These are phyloP conservation scores for Pterostichus niger DNA, from an alignment of 2,888 invertebrate genomes.

Conservation along the genomic window DNA sequence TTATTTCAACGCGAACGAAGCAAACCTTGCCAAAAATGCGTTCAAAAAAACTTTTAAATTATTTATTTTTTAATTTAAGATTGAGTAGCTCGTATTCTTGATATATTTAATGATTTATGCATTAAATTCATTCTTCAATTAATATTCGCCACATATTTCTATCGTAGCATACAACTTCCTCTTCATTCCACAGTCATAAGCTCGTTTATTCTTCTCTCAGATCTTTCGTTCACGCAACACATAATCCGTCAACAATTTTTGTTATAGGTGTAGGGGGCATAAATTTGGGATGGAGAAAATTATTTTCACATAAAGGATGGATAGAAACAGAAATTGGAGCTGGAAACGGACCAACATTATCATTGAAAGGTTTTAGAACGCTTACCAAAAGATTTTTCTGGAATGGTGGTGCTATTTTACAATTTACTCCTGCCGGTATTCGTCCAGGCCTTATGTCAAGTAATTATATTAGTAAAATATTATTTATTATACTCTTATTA, in stretches of 20 bases:
- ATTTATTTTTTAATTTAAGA: too few species aligned
- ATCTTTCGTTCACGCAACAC: too few species aligned
- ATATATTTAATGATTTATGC: too few species aligned
- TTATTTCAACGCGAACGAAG: too few species aligned
- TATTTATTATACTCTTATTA: conserved; percentile 2
- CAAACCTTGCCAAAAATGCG: too few species aligned
- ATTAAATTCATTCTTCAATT: too few species aligned
- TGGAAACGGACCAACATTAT: conserved; percentile 90
- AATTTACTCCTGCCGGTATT: conserved; percentile 88
- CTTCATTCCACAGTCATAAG: too few species aligned
- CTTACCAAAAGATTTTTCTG: conserved; percentile 87
- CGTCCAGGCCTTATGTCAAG: conserved; percentile 88
- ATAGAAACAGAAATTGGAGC: conserved; percentile 91
- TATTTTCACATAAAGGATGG: conserved; percentile 92
- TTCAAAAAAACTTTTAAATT: too few species aligned
- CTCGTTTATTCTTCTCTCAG: too few species aligned
- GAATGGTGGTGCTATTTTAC: conserved; percentile 87
- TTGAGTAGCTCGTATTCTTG: too few species aligned
- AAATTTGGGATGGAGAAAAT: conserved; percentile 86
- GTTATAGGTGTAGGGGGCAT: conserved; percentile 86
- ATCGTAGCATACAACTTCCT: too few species aligned
- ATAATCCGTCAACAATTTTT: not conserved
- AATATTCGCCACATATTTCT: too few species aligned
- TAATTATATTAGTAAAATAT: conserved; percentile 75
- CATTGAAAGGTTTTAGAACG: conserved; percentile 89